Evolutionary conservation across 2,113 vertebrate genomes (phyloP).

Genomic region (Zosterops hypoxanthus): DNA sequence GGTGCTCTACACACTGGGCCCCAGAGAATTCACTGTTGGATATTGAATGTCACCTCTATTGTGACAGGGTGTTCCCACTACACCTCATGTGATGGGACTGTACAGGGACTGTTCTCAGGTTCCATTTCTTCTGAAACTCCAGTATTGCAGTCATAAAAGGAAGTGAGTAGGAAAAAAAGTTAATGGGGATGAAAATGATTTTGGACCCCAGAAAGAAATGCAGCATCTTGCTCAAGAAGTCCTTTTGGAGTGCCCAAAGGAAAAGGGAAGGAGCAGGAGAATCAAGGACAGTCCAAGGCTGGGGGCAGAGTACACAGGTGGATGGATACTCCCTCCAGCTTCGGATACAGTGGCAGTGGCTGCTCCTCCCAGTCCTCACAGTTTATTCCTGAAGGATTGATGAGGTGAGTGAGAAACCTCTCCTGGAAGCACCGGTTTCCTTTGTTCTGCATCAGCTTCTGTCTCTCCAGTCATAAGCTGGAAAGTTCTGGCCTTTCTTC

Average conservation of each 20-base stretch:
- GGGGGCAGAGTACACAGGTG: fast-evolving
- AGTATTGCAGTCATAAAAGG: background rate
- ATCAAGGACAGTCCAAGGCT: background rate
- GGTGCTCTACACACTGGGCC: fast-evolving
- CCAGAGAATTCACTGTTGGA: fast-evolving
- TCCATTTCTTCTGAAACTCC: fast-evolving
- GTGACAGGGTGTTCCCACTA: fast-evolving
- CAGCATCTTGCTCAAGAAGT: background rate
- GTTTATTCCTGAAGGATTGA: background rate
- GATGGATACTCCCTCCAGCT: background rate
- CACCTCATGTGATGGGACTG: background rate
- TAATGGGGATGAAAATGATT: background rate
- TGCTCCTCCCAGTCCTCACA: background rate
- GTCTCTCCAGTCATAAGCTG: fast-evolving
- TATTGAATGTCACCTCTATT: background rate
- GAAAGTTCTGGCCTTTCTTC: background rate
- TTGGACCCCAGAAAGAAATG: background rate
- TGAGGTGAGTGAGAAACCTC: background rate
- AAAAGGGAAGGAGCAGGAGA: background rate
- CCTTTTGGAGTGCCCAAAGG: background rate
- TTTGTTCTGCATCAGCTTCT: background rate
- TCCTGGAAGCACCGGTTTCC: background rate
- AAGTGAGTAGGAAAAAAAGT: background rate
- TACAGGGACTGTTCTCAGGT: fast-evolving
- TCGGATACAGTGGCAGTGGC: background rate